Conservation (phyloP, 2,888 invertebrate genomes). For the Conistra vaccinii region DNA sequence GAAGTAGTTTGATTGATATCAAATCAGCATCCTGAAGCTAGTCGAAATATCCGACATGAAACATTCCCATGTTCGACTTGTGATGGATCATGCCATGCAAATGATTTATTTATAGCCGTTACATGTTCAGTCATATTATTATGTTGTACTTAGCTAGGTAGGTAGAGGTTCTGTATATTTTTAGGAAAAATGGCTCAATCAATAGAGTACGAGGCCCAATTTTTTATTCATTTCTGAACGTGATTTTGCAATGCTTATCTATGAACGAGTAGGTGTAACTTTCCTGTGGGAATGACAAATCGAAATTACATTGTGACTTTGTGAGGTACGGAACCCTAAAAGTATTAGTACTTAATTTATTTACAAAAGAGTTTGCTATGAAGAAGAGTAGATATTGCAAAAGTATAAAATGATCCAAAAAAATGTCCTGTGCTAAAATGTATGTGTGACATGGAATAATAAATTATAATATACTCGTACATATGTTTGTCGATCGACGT, state of each 20-base stretch:
- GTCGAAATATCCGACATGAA: conserved; percentile 59
- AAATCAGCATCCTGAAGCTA: conserved; percentile 26
- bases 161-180: not conserved
- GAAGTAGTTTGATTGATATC: conserved; percentile 10
- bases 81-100: conserved; percentile 74
- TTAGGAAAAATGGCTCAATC: not conserved
- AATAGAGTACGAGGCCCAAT: not conserved
- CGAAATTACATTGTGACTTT: too few species aligned
- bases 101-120: conserved; percentile 72
- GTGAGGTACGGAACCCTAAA: too few species aligned
- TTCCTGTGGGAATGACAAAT: not conserved
- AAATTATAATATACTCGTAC: too few species aligned
- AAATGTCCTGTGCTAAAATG: not conserved
- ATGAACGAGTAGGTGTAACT: not conserved
- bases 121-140: conserved; percentile 3
- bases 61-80: conserved; percentile 55
- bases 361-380: not conserved
- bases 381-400: not conserved
- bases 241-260: conserved; percentile 5
- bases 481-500: conserved; percentile 47
- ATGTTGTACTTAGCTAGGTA: not conserved
- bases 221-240: not conserved
- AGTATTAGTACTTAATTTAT: not conserved
- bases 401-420: not conserved
- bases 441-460: conserved; percentile 37